Percentiles rank a stretch among this genome's conserved stretches.
phyloP scores from a whole-genome alignment of 2,888 invertebrate species.

The Agrilus biguttatus region DNA sequence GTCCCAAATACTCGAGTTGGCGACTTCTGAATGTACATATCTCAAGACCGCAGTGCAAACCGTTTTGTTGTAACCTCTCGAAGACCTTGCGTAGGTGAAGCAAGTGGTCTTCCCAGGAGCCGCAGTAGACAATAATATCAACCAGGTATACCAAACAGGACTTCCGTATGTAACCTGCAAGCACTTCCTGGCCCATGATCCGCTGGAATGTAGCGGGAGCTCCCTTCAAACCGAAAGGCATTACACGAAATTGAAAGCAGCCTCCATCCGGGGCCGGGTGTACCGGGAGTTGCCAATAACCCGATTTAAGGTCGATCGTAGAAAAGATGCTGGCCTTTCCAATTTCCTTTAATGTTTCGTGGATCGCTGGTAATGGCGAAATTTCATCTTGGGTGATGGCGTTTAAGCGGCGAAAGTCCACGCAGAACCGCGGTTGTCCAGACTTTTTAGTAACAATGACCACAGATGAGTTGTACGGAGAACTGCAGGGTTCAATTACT shows the following conservation, averaged over 20 bases:
- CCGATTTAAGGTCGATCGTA: slow-evolving; percentile 16
- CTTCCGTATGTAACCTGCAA: slow-evolving; percentile 9
- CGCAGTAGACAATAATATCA: slow-evolving; percentile 14
- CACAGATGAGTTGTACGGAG: slow-evolving; percentile 9
- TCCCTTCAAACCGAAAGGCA: slow-evolving; percentile 17
- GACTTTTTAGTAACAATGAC: slow-evolving; percentile 12
- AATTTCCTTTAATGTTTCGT: slow-evolving; percentile 12
- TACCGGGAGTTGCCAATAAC: slow-evolving; percentile 21
- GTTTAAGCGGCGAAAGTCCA: slow-evolving; percentile 13
- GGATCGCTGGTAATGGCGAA: slow-evolving; percentile 12
- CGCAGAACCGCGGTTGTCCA: slow-evolving; percentile 11
- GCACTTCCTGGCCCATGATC: slow-evolving; percentile 14
- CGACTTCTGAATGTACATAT: slow-evolving; percentile 9
- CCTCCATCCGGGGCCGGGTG: slow-evolving; percentile 15
- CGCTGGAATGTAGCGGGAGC: slow-evolving; percentile 17
- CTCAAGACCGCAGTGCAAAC: slow-evolving; percentile 3
- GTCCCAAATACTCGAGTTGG: slow-evolving; percentile 7
- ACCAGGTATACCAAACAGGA: slow-evolving; percentile 16
- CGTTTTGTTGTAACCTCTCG: slow-evolving; percentile 10
- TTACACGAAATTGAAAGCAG: slow-evolving; percentile 16
- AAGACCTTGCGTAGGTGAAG: slow-evolving; percentile 9
- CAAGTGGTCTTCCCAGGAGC: slow-evolving; percentile 9
- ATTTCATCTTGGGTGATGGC: slow-evolving; percentile 6
- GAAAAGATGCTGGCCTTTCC: slow-evolving; percentile 16
- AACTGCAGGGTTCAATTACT: slow-evolving; percentile 11